Conservation (phyloP, 1,140 invertebrate genomes). For the Microplitis mediator region DNA sequence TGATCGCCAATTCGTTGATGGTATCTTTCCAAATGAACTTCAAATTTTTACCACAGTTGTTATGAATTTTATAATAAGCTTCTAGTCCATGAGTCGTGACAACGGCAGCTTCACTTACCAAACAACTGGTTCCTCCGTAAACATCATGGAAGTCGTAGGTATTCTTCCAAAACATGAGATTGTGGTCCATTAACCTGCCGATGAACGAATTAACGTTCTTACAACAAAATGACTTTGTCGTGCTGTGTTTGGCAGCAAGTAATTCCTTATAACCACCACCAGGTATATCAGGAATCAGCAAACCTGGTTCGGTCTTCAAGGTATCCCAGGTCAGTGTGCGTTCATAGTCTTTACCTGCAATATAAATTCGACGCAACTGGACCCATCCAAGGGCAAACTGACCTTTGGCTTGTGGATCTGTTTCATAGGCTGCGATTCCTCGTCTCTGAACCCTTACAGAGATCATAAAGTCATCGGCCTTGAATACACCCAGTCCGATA, state of each 20-base stretch:
- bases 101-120: neutral
- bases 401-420: neutral
- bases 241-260: too few relatives aligned
- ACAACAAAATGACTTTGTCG: too few relatives aligned
- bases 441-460: neutral
- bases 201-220: neutral
- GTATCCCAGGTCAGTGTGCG: neutral
- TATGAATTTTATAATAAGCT: neutral
- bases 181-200: neutral
- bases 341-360: neutral
- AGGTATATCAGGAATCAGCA: neutral
- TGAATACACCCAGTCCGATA: too few relatives aligned
- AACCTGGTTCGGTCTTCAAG: neutral
- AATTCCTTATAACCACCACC: neutral
- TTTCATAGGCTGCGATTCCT: neutral
- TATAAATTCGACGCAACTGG: neutral
- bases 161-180: neutral
- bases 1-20: too few relatives aligned
- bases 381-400: neutral
- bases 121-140: neutral
- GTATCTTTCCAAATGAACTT: neutral
- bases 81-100: neutral
- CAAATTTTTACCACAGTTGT: neutral
- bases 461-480: too few relatives aligned
- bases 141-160: neutral